Percentiles rank a stretch among this genome's conserved stretches.
Evolutionary conservation across 2,888 invertebrate species (phyloP).

Genomic region (Melieria crassipennis): DNA sequence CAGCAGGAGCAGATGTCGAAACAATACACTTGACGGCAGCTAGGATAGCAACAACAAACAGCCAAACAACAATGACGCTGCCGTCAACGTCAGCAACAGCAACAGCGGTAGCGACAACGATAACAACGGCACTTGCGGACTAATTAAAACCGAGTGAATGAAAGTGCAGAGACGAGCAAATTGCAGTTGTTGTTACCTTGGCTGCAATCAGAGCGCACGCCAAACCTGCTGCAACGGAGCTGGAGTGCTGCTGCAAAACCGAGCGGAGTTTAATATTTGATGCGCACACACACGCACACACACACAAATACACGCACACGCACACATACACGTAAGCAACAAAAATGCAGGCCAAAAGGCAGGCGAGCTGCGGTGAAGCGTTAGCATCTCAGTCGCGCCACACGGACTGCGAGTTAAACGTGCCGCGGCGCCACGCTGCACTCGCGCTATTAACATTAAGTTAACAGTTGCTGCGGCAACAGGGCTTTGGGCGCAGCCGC

Average conservation of each 20-base stretch:
- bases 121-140: slow-evolving; percentile 14
- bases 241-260: not conserved
- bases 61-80: too few species aligned
- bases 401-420: not conserved
- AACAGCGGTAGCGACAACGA: not conserved
- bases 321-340: not conserved
- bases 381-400: not conserved
- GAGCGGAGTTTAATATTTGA: slow-evolving; percentile 6
- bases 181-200: not conserved
- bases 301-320: not conserved
- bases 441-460: not conserved
- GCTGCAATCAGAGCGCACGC: not conserved
- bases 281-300: not conserved
- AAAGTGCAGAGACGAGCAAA: slow-evolving; percentile 6
- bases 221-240: not conserved
- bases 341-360: too few species aligned
- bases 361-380: too few species aligned
- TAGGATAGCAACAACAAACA: too few species aligned
- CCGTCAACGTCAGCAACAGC: not conserved
- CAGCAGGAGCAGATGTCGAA: too few species aligned
- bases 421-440: too few species aligned
- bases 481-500: too few species aligned
- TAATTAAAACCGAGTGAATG: slow-evolving; percentile 31
- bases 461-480: not conserved
- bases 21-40: too few species aligned